Evolutionary conservation across 2,888 invertebrate species (phyloP).

Genomic region (Muschampia plurimacula): DNA sequence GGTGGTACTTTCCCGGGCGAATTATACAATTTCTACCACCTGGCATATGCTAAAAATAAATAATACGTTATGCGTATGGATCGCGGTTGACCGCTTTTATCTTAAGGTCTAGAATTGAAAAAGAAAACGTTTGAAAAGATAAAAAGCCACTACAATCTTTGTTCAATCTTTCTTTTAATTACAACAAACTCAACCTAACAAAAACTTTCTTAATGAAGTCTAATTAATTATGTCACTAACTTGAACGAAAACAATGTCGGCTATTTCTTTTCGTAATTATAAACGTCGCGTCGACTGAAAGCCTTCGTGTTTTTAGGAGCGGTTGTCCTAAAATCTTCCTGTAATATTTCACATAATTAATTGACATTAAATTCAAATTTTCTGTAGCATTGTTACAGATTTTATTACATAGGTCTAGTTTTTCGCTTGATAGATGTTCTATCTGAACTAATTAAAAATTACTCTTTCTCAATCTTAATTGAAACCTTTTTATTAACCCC

Average conservation of each 20-base stretch:
- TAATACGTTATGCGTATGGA: background rate
- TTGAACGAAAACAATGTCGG: constrained; percentile 15
- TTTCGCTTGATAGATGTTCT: too few species aligned
- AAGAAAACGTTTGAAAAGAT: background rate
- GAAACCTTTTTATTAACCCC: too few species aligned
- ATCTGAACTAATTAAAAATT: too few species aligned
- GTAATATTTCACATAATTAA: constrained; percentile 1
- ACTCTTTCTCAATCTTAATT: too few species aligned
- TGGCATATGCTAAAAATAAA: too few species aligned
- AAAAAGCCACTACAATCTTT: background rate
- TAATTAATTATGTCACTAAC: constrained; percentile 31
- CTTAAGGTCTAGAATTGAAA: background rate
- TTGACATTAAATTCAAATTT: background rate
- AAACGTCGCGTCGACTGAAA: constrained; percentile 14
- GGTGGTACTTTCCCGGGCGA: too few species aligned
- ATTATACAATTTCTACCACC: too few species aligned
- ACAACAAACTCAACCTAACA: constrained; percentile 14
- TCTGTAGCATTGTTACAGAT: background rate
- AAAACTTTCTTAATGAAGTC: constrained; percentile 30
- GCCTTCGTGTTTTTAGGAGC: constrained; percentile 4
- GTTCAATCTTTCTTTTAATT: background rate
- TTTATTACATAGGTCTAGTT: too few species aligned
- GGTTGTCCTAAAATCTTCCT: background rate
- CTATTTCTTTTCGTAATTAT: constrained; percentile 24
- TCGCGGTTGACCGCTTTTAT: background rate